Evolutionary conservation across 2,888 invertebrate genomes (phyloP).

Genomic region (Lycaena phlaeas): DNA sequence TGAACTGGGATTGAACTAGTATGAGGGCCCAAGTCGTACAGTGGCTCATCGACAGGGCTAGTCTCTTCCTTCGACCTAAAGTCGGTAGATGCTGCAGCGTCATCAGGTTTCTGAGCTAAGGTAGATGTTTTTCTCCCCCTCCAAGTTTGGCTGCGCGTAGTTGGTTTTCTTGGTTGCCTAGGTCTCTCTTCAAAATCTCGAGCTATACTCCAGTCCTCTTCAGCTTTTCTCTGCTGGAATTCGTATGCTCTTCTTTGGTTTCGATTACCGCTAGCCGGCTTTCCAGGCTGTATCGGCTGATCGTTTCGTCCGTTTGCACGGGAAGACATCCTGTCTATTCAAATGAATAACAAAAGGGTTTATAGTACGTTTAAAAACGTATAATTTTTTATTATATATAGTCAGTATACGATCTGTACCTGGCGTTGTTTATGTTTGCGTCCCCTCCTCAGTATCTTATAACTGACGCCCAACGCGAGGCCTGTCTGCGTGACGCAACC

Average conservation of each 20-base stretch:
- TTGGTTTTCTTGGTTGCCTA: conserved; percentile 8
- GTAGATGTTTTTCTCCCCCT: neutral
- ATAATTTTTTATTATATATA: too few relatives aligned
- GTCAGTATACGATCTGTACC: too few relatives aligned
- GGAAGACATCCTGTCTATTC: conserved; percentile 9
- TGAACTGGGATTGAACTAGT: too few relatives aligned
- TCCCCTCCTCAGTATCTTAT: too few relatives aligned
- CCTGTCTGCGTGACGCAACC: too few relatives aligned
- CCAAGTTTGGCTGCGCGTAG: neutral
- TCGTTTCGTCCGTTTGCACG: neutral
- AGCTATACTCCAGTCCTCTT: conserved; percentile 14
- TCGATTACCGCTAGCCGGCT: conserved; percentile 13
- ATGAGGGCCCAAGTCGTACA: conserved; percentile 26
- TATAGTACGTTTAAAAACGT: too few relatives aligned
- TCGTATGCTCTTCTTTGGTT: conserved; percentile 18
- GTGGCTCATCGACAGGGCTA: conserved; percentile 21
- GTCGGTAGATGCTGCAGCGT: conserved; percentile 15
- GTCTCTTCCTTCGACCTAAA: conserved; percentile 20
- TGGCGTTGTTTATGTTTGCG: too few relatives aligned
- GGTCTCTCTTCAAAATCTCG: conserved; percentile 21
- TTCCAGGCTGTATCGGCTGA: conserved; percentile 5
- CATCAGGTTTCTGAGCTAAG: conserved; percentile 13
- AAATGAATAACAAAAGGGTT: too few relatives aligned
- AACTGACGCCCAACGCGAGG: too few relatives aligned
- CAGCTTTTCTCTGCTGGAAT: conserved; percentile 14